These are phyloP conservation scores for Syngnathus rostellatus DNA, from an alignment of 2,797 vertebrate genomes.

Conservation along the genomic window DNA sequence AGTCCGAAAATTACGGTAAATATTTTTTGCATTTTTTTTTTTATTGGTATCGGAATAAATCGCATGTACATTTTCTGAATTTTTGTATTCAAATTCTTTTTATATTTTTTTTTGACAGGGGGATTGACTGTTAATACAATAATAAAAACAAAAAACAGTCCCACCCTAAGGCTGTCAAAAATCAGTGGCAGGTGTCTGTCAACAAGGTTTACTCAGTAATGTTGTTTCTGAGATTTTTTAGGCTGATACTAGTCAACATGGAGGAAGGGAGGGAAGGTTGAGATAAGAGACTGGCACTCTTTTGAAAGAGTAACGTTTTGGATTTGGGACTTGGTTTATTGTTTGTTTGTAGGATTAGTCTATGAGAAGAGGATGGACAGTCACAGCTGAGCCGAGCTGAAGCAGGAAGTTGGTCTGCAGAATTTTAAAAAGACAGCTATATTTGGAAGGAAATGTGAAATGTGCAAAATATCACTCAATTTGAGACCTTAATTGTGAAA, in stretches of 20 bases:
- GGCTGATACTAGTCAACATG: conserved; percentile 30
- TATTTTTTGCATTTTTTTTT: too few species aligned
- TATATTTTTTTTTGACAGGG: neutral
- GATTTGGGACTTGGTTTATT: conserved; percentile 7
- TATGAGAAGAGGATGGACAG: conserved; percentile 28
- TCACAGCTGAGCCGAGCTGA: conserved; percentile 19
- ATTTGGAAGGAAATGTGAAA: neutral
- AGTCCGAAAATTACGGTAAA: too few species aligned
- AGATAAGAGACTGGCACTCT: conserved; percentile 38
- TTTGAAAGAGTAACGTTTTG: conserved; percentile 16
- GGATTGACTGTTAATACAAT: neutral
- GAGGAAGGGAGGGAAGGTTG: conserved; percentile 42
- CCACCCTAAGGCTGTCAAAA: neutral
- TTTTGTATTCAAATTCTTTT: neutral
- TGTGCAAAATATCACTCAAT: neutral
- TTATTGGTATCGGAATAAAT: neutral
- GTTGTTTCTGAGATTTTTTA: conserved; percentile 34
- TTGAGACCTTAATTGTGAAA: neutral
- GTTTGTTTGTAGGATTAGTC: conserved; percentile 50
- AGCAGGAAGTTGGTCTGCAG: conserved; percentile 39
- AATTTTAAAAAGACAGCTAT: neutral
- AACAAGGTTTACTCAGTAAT: conserved; percentile 6
- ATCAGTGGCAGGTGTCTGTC: neutral
- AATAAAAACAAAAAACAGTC: neutral
- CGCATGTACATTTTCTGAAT: neutral